phyloP scores from a whole-genome alignment of 2,797 vertebrate species.

The Otolemur crassicaudatus region DNA sequence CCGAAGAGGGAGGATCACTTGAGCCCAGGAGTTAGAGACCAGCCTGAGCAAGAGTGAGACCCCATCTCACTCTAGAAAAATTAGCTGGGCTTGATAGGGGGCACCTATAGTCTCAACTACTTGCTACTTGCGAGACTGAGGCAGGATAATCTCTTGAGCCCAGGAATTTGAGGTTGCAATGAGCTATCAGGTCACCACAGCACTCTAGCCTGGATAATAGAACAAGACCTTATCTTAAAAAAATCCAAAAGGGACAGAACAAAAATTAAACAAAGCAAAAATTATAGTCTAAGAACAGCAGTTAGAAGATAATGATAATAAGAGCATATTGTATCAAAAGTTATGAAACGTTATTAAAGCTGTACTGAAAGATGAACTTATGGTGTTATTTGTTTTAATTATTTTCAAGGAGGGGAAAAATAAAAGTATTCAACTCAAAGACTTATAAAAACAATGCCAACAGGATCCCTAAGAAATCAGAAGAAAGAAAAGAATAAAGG shows the following conservation, averaged over 20 bases:
- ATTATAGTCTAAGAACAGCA: neutral
- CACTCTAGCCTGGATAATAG: too few relatives aligned
- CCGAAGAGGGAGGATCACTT: too few relatives aligned
- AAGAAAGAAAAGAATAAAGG: constrained; percentile 29
- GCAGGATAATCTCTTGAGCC: too few relatives aligned
- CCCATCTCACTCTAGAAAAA: too few relatives aligned
- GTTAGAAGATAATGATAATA: constrained; percentile 15
- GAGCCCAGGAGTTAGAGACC: too few relatives aligned
- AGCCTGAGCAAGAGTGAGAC: too few relatives aligned
- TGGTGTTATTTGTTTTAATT: constrained; percentile 5
- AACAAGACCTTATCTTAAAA: too few relatives aligned
- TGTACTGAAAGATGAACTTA: neutral
- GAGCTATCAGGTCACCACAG: too few relatives aligned
- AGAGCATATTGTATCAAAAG: neutral
- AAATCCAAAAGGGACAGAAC: neutral
- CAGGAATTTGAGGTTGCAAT: too few relatives aligned
- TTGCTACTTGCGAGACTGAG: too few relatives aligned
- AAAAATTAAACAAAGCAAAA: constrained; percentile 4
- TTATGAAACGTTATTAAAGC: constrained; percentile 16
- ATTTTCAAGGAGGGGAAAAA: constrained; percentile 54
- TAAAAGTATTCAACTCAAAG: constrained; percentile 29
- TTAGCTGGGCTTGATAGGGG: too few relatives aligned
- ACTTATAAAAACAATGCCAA: constrained; percentile 41
- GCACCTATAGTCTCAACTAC: too few relatives aligned
- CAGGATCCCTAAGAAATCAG: constrained; percentile 6